These are phyloP conservation scores for Orchestes rusci DNA, from an alignment of 2,888 invertebrate genomes.

Conservation along the genomic window DNA sequence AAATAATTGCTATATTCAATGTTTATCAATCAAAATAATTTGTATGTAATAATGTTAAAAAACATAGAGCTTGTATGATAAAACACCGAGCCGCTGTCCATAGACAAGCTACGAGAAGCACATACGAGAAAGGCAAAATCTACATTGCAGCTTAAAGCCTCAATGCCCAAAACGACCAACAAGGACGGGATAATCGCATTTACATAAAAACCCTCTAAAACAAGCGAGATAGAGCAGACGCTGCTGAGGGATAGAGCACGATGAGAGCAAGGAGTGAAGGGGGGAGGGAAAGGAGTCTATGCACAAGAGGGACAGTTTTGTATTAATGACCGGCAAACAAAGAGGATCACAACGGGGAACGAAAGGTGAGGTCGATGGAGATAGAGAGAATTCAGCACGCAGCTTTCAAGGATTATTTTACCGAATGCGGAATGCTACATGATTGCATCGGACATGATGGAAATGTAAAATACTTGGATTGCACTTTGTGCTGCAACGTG, in stretches of 20 bases:
- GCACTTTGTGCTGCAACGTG: too few relatives aligned
- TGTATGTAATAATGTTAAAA: too few relatives aligned
- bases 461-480: neutral
- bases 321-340: slow-evolving; percentile 37
- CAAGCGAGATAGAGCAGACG: slow-evolving; percentile 13
- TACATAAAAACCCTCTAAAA: slow-evolving; percentile 18
- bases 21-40: too few relatives aligned
- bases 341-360: slow-evolving; percentile 24
- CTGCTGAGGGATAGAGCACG: neutral
- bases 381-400: slow-evolving; percentile 3
- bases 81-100: too few relatives aligned
- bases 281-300: slow-evolving; percentile 28
- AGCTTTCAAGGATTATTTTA: neutral
- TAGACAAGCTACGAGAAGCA: too few relatives aligned
- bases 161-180: slow-evolving; percentile 12
- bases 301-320: slow-evolving; percentile 36
- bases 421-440: neutral
- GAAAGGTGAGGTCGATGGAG: slow-evolving; percentile 19
- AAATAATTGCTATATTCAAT: too few relatives aligned
- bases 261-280: slow-evolving; percentile 21
- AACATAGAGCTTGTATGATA: too few relatives aligned
- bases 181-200: slow-evolving; percentile 15
- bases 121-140: slow-evolving; percentile 8
- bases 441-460: neutral
- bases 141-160: slow-evolving; percentile 12